A percentile compares a stretch with the other conserved stretches of the same genome.
These are phyloP conservation scores for Brachionus asplanchnoidis DNA, from an alignment of 1,140 invertebrate species.

Conservation along the genomic window DNA sequence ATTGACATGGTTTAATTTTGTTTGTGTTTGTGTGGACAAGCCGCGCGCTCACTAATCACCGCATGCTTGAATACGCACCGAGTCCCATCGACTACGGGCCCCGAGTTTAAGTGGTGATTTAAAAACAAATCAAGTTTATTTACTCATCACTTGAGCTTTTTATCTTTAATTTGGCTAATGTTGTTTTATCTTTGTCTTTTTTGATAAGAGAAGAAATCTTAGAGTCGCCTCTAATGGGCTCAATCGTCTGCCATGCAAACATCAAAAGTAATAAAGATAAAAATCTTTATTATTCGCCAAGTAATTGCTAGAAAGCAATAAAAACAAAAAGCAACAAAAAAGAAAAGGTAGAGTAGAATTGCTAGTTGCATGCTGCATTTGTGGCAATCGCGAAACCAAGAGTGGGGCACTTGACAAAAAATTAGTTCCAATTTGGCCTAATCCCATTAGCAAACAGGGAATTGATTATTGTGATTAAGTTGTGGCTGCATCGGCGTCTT, in stretches of 20 bases:
- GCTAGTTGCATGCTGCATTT: background rate
- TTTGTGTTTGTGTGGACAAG: background rate
- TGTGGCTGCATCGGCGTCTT: background rate
- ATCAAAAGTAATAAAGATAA: background rate
- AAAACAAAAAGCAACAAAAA: background rate
- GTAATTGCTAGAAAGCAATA: constrained; percentile 12
- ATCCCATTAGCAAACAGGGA: background rate
- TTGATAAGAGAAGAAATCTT: background rate
- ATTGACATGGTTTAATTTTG: background rate
- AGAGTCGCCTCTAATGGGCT: background rate
- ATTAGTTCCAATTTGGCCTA: background rate
- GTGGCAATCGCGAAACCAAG: background rate
- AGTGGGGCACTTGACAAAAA: constrained; percentile 24
- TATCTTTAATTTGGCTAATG: background rate
- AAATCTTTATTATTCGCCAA: background rate
- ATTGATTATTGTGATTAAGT: background rate
- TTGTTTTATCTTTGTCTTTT: background rate
- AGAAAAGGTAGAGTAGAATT: too few species aligned
- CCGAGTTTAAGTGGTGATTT: background rate
- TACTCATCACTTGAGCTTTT: constrained; percentile 1
- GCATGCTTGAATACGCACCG: background rate
- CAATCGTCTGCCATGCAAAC: background rate
- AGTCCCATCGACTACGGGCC: background rate
- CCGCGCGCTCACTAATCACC: background rate
- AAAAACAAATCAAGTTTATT: background rate